Percentiles rank a stretch among this genome's conserved stretches.
phyloP scores from a whole-genome alignment of 2,888 invertebrate species.

The Tridacna gigas region DNA sequence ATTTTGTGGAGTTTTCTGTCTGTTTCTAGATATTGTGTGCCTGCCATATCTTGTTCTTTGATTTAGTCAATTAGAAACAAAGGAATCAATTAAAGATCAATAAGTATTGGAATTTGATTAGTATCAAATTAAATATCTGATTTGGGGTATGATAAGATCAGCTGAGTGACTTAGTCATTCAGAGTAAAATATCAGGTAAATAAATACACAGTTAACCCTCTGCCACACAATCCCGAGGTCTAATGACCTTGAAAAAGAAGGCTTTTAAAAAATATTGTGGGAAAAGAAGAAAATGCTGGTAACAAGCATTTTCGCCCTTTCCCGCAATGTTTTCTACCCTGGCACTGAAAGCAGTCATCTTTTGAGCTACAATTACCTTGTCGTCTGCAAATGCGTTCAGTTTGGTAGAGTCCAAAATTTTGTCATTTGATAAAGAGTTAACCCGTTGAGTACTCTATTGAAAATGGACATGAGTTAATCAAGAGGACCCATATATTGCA shows the following conservation, averaged over 20 bases:
- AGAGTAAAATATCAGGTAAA: too few species aligned
- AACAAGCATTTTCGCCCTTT: neutral
- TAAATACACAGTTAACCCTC: too few species aligned
- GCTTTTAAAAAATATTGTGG: neutral
- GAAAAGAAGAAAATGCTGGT: neutral
- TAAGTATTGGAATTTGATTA: slow-evolving; percentile 17
- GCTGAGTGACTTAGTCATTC: neutral
- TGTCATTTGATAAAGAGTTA: too few species aligned
- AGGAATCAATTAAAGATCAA: slow-evolving; percentile 19
- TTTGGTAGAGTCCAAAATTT: too few species aligned
- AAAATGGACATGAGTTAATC: too few species aligned
- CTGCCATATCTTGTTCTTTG: neutral
- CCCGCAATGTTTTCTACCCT: neutral
- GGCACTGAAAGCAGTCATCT: too few species aligned
- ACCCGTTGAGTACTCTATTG: too few species aligned
- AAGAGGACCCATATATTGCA: too few species aligned
- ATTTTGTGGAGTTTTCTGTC: neutral
- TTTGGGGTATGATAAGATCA: neutral
- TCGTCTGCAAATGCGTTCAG: too few species aligned
- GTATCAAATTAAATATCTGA: slow-evolving; percentile 3
- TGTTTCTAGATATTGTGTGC: neutral
- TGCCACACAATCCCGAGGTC: too few species aligned
- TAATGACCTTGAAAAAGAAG: too few species aligned
- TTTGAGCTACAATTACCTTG: neutral
- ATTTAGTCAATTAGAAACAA: slow-evolving; percentile 5